Base-by-base conservation (phyloP, 2,113 vertebrate genomes). In the Labeo catla region DNA sequence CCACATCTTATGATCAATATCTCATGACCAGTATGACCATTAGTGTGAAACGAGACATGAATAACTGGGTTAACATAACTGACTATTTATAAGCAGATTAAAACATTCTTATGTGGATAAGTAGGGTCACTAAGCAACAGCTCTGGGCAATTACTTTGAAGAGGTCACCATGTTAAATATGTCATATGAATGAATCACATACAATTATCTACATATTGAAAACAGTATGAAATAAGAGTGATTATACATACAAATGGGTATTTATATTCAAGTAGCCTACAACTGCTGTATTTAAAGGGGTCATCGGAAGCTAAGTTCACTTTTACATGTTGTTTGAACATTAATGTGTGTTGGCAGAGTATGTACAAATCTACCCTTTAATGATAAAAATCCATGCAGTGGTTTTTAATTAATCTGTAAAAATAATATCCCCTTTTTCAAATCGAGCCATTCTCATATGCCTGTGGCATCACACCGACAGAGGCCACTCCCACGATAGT, bases 51-150 rank as follows among this genome's bases (percentile, higher is more conserved):
- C 73, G 0, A 49, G 45, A 49, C 45, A 74, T 54, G 47, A 54
- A 77, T 49, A 54, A 47, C 7, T 49, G 9, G 50, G 50, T 68
- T 50, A 68, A 68, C 13, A 1, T 39, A 61, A 36, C 76, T 21
- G n/a, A 82, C 3, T 68, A 43, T 59, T 21, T 61, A n/a, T 78
- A 45, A 66, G 16, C 28, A 16, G 23, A 68, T 83, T 43, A 83
- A 70, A 83, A 50, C 81, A 72, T 83, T 83, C 63, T 72, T 70
- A 39, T 54, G 49, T 13, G 49, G 49, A 72, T 72, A n/a, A 83
- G 52, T 49, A 70, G 61, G 80, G n/a, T 49, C 43, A 28, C 61
- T 13, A 68, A 82, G 63, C 80, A 50, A n/a, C n/a, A 9, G 23
- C 66, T 43, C 9, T 66, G 80, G 59, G 28, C 9, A 23, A 72